Percentiles rank a stretch among this genome's conserved stretches.
Conservation (phyloP, 2,888 invertebrate species). For the Electrophaes corylata region DNA sequence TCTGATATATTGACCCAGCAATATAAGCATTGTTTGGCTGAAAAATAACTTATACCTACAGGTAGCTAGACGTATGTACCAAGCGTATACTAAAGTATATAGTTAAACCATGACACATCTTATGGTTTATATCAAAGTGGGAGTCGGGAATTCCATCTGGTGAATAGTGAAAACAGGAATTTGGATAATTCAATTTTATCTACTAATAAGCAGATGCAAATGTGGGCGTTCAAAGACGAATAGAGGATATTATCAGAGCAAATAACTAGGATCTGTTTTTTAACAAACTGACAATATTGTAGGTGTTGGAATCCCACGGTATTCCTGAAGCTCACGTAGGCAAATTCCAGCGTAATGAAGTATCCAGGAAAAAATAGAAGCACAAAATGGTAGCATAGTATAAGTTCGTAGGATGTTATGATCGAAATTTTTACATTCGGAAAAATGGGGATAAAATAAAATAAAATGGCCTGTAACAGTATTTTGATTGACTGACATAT, state of each 20-base stretch:
- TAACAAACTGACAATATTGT: constrained; percentile 24
- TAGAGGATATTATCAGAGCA: constrained; percentile 14
- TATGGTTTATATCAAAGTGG: constrained; percentile 2
- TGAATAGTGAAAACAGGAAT: constrained; percentile 5
- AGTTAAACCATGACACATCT: background rate
- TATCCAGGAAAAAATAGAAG: too few species aligned
- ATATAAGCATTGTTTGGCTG: too few species aligned
- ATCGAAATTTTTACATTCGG: too few species aligned
- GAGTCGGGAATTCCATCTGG: background rate
- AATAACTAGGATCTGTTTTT: constrained; percentile 21
- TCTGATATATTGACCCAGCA: too few species aligned
- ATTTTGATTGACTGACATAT: too few species aligned
- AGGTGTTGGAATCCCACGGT: constrained; percentile 24
- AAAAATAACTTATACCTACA: too few species aligned
- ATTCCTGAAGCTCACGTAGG: constrained; percentile 12
- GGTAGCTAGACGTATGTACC: too few species aligned
- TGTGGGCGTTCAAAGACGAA: constrained; percentile 23
- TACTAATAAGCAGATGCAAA: background rate
- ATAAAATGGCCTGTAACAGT: too few species aligned
- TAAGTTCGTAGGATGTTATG: too few species aligned
- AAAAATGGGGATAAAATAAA: too few species aligned
- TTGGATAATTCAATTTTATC: constrained; percentile 8
- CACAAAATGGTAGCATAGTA: too few species aligned
- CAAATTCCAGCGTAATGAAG: background rate
- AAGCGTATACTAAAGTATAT: background rate